Evolutionary conservation across 1,140 invertebrate genomes (phyloP), one percentile per base, ranked within the genome.

Genomic region (Xylocopa sonorina): DNA sequence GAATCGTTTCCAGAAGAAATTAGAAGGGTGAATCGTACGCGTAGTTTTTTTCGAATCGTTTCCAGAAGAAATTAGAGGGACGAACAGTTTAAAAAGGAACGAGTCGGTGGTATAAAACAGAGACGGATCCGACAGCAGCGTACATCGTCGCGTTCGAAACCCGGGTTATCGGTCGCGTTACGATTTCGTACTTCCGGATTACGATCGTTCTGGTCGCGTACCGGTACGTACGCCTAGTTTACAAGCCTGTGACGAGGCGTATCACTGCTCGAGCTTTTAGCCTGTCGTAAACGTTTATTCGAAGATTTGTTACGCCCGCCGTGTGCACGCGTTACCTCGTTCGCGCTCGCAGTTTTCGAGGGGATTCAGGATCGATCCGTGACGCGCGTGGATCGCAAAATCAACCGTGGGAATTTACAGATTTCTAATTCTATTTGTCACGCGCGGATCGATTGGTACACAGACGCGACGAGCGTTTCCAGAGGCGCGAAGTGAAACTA

Each of bases 131-230:
- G 21, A 62, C 67, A 80, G 21, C 34, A 4, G 27, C 14, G 7
- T 41, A n/a, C n/a, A 48, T 27, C 46, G 7, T 34, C 9, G 32
- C 29, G 29, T 21, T 62, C 48, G 66, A 64, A 83, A 82, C 48
- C 72, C 63, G 67, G 27, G 55, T 41, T 43, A n/a, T 58, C 34
- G 9, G 43, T 67, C 18, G 24, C n/a, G 60, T 82, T 63, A 72
- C 80, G 67, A 72, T 82, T 73, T 67, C 62, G 41, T 66, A 46
- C 51, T 78, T 71, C 53, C 72, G 80, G 66, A 82, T 82, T 82
- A 82, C 67, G 72, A 57, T 67, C 64, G n/a, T 14, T 29, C 58
- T 43, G 41, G 48, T 21, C 48, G 60, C 51, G 57, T 27, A 46
- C 48, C 16, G 63, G 41, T 55, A 55, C 51, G 63, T 55, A 41